Evolutionary conservation across 2,888 invertebrate genomes (phyloP), one percentile per base, ranked within the genome.

Genomic region (Actias luna): DNA sequence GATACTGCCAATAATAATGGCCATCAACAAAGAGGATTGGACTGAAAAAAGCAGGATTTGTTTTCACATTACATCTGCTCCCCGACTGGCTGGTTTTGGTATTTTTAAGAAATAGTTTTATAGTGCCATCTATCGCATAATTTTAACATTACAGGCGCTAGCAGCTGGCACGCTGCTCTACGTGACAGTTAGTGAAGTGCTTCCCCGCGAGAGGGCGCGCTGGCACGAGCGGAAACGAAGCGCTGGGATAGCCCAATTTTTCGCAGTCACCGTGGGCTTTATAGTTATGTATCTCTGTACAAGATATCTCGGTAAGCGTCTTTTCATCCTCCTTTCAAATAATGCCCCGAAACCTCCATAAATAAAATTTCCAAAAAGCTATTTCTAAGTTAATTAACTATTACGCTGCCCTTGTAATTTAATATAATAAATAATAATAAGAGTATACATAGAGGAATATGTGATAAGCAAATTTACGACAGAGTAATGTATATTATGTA

Each of bases 81-180:
- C 8, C n/a, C n/a, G n/a, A 33, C 8, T 33, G 5, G 8, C 33
- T 33, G 31, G 59, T 27, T 52, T 59, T 35, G 25, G 18, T 58
- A 58, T 7, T 31, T 58, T 33, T 3, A 31, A 16, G 29, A 25
- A 5, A 33, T 35, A 25, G 16, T 39, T 10, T 8, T 55, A 12
- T 61, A 63, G n/a, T 61, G 66, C 68, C 69, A 71, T 70, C 74
- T 72, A 61, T 65, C 66, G 46, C 61, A 5, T 7, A 3, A 1
- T 25, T 50, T 12, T 22, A 12, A 10, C 18, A n/a, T 74, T 87
- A 0, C 87, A 95, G 94, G 94, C 95, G 0, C 74, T 96, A 52
- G 96, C 96, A 7, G 96, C 95, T 0, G 96, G 96, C 1, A 96
- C 96, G 0, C 88, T 96, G 0, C 87, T 96, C 2, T 96, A 96